Evolutionary conservation across 2,888 invertebrate genomes (phyloP).

Genomic region (Tenthredo distinguenda): DNA sequence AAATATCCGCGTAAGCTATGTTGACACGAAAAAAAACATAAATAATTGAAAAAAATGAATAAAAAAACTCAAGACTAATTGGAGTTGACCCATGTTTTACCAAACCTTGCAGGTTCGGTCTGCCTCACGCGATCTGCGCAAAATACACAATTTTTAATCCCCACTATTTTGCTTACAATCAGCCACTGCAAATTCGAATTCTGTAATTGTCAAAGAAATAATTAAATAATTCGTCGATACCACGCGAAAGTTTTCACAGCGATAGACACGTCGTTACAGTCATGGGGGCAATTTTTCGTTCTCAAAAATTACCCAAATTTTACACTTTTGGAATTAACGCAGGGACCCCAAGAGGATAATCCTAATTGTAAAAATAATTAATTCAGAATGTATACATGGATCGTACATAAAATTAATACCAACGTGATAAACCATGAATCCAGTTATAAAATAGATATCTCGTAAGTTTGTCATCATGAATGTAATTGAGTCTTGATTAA

Average conservation of each 20-base stretch:
- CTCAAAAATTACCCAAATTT: neutral
- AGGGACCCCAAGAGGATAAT: neutral
- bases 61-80: slow-evolving; percentile 8
- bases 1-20: neutral
- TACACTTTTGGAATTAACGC: neutral
- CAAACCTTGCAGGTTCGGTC: neutral
- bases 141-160: neutral
- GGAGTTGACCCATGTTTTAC: slow-evolving; percentile 26
- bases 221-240: neutral
- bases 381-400: neutral
- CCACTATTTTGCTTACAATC: neutral
- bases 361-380: neutral
- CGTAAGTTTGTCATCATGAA: neutral
- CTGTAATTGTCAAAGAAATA: neutral
- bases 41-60: neutral
- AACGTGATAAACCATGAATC: neutral
- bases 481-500: neutral
- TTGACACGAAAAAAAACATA: neutral
- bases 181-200: neutral
- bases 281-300: neutral
- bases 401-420: neutral
- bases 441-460: neutral
- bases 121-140: neutral
- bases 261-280: too few relatives aligned
- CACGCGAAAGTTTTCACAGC: neutral